A percentile compares a stretch with the other conserved stretches of the same genome.
Conservation (phyloP, 1,140 invertebrate genomes). For the Andricus grossulariae region DNA sequence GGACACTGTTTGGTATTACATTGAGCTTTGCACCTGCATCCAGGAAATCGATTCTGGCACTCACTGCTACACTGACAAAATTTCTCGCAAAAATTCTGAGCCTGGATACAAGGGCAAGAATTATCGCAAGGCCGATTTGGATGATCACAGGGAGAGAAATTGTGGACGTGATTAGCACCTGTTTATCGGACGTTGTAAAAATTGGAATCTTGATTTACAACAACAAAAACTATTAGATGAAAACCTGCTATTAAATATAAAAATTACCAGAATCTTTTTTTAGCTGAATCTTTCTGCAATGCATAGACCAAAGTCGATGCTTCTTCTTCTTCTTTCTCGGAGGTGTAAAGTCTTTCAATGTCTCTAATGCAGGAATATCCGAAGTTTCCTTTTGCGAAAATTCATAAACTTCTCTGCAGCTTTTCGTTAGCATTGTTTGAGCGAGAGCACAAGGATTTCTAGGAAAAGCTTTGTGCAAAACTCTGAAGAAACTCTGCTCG, state of each 20-base stretch:
- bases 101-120: constrained; percentile 92
- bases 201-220: background rate
- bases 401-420: constrained; percentile 94
- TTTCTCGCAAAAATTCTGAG: constrained; percentile 98
- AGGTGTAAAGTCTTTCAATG: constrained; percentile 86
- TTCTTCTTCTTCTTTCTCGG: constrained; percentile 98
- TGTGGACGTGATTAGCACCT: constrained; percentile 86
- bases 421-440: constrained; percentile 95
- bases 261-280: constrained; percentile 89
- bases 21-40: constrained; percentile 97
- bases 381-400: constrained; percentile 94
- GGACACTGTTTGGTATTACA: constrained; percentile 99
- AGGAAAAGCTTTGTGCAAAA: constrained; percentile 92
- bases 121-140: constrained; percentile 92
- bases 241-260: background rate
- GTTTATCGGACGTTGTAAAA: constrained; percentile 40
- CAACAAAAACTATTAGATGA: background rate
- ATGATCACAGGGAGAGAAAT: constrained; percentile 97
- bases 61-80: constrained; percentile 97
- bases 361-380: constrained; percentile 86
- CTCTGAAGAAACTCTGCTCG: constrained; percentile 94
- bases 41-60: constrained; percentile 97
- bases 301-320: constrained; percentile 95
- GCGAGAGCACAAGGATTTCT: constrained; percentile 97
- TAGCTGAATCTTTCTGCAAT: constrained; percentile 94